Evolutionary conservation across 2,797 vertebrate species (phyloP).

Genomic region (Chaenodraco wilsoni): DNA sequence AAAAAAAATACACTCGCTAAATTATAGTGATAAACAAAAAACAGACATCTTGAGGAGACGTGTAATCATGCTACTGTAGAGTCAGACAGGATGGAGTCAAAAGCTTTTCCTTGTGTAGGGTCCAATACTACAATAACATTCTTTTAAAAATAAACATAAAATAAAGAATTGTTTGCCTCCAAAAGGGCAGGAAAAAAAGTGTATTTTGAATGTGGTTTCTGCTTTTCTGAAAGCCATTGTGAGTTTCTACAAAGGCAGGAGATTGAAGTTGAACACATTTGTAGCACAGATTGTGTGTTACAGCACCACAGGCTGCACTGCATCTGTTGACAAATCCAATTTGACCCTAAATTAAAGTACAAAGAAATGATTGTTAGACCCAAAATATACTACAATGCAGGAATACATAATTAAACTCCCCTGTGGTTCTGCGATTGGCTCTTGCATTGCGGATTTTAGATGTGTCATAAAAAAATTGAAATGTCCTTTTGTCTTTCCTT

Average conservation of each 20-base stretch:
- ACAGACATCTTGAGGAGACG: constrained; percentile 52
- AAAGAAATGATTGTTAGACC: background rate
- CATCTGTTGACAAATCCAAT: constrained; percentile 15
- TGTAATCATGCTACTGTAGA: constrained; percentile 67
- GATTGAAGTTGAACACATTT: constrained; percentile 14
- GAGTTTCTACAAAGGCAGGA: constrained; percentile 26
- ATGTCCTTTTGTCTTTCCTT: constrained; percentile 9
- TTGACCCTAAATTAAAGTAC: constrained; percentile 9
- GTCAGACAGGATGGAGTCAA: constrained; percentile 61
- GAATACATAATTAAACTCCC: constrained; percentile 2
- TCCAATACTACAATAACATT: constrained; percentile 46
- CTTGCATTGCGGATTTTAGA: background rate
- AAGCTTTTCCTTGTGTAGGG: constrained; percentile 30
- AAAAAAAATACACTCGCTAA: constrained; percentile 55
- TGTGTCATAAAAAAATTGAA: no score
- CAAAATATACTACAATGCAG: background rate
- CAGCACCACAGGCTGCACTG: constrained; percentile 16
- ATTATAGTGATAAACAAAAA: constrained; percentile 74
- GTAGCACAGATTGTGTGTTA: constrained; percentile 46
- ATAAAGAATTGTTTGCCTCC: constrained; percentile 55
- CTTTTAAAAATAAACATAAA: constrained; percentile 30
- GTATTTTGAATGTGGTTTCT: constrained; percentile 59
- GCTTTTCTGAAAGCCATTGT: constrained; percentile 32
- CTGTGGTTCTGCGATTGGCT: background rate
- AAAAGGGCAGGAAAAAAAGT: constrained; percentile 3